Evolutionary conservation across 2,888 invertebrate genomes (phyloP), one percentile per base, ranked within the genome.

Genomic region (Macaria notata): DNA sequence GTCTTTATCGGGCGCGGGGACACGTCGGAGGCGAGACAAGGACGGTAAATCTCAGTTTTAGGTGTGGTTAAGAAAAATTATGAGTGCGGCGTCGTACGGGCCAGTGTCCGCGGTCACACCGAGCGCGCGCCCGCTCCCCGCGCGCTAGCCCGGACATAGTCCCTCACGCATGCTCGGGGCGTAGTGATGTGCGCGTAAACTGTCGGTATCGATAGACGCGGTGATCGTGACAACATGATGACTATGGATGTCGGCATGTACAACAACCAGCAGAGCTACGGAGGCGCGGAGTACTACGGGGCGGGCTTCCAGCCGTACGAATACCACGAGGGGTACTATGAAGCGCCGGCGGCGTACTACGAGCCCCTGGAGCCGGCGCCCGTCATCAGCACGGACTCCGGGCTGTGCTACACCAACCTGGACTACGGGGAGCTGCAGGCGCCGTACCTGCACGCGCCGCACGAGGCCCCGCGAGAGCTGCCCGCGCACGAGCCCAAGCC

Each of bases 321-420:
- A 66, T 89, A 90, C 75, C 87, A 88, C 69, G 89, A 88, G 64
- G 84, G 86, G 30, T 90, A 91, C 72, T 90, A 91, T 69, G 90
- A 84, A 66, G 85, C 80, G 1, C 81, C 92, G 0, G 78, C 93
- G 1, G 91, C 92, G 59, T 93, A 93, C 71, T 93, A 93, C 75
- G 89, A 91, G 61, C 86, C 87, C 5, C 77, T 93, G 53, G 75
- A 91, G 29, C 81, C 92, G 0, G 87, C 94, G 3, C 93, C 94
- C 9, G 96, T 97, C 46, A 96, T 97, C 68, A 96, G 95, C 75
- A 95, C 96, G 0, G 96, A 96, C 75, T 95, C 96, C 44, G 97
- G 97, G 0, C 91, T 98, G 59, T 97, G 97, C 81, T 98, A 98
- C 81, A 97, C 97, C 0, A 97, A 97, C 81, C 86, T 98, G 71